Percentiles rank a stretch among this genome's conserved stretches.
Evolutionary conservation across 1,140 invertebrate species (phyloP).

Genomic region (Nilaparvata lugens): DNA sequence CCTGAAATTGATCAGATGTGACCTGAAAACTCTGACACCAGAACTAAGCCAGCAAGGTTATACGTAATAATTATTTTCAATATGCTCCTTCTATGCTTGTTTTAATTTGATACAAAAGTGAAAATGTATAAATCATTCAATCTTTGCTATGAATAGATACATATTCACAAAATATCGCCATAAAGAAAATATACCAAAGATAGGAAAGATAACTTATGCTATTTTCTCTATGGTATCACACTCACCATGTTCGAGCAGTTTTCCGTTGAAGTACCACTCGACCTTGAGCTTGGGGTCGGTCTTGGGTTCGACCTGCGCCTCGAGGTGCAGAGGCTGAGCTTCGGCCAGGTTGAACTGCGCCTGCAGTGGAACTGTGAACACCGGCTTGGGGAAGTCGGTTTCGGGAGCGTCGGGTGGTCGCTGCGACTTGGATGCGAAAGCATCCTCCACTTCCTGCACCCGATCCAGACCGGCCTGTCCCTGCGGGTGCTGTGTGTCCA

Average conservation of each 20-base stretch:
- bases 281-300: slow-evolving; percentile 92
- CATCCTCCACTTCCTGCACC: slow-evolving; percentile 75
- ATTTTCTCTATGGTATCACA: slow-evolving; percentile 1
- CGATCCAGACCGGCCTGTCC: slow-evolving; percentile 75
- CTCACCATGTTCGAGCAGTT: slow-evolving; percentile 65
- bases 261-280: slow-evolving; percentile 91
- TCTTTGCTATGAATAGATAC: no score
- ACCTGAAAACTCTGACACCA: no score
- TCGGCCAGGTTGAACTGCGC: slow-evolving; percentile 79
- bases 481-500: slow-evolving; percentile 86
- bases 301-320: slow-evolving; percentile 90
- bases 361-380: slow-evolving; percentile 75
- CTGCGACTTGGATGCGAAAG: slow-evolving; percentile 55
- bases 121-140: no score
- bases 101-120: no score
- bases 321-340: slow-evolving; percentile 81
- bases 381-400: slow-evolving; percentile 70
- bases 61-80: no score
- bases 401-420: slow-evolving; percentile 56
- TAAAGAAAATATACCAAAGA: not conserved
- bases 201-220: not conserved
- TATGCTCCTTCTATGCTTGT: no score
- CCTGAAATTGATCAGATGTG: no score
- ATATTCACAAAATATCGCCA: no score
- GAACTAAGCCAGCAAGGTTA: no score